Evolutionary conservation across 30 jellyfish, hydroid and myxozoan species (phyloP).

Genomic region (Aurelia sp.): DNA sequence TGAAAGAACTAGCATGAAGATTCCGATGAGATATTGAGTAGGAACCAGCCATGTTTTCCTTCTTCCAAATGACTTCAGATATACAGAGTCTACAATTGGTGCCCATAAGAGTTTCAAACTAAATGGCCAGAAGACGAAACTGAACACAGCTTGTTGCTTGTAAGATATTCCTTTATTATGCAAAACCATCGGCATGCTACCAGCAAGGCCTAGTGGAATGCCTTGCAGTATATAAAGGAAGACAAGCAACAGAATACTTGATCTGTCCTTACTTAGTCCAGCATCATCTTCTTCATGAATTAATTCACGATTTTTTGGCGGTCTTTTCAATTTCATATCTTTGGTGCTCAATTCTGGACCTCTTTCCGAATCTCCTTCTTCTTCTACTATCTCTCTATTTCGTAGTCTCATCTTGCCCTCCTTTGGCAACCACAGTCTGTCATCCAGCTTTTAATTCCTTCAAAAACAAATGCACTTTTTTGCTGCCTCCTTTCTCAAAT

Average conservation of each 20-base stretch:
- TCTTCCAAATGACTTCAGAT: conserved; percentile 80
- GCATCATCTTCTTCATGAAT: background rate
- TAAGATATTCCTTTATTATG: conserved; percentile 85
- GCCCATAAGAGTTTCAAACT: conserved; percentile 99
- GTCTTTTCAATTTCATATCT: background rate
- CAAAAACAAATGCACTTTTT: no score
- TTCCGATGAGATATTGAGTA: conserved; percentile 87
- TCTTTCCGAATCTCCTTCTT: conserved; percentile 1
- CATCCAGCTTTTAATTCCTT: no score
- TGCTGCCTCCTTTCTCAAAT: no score
- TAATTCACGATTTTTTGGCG: background rate
- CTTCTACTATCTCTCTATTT: conserved; percentile 8
- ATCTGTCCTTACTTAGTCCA: conserved; percentile 44
- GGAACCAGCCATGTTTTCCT: conserved; percentile 99
- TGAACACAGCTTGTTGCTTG: conserved; percentile 94
- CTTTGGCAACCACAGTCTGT: no score
- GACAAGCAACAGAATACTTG: conserved; percentile 67
- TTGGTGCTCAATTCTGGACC: no score
- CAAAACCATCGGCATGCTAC: conserved; percentile 95
- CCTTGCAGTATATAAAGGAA: conserved; percentile 95
- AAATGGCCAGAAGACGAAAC: conserved; percentile 98
- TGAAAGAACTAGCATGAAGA: conserved; percentile 86
- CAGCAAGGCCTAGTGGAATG: conserved; percentile 97
- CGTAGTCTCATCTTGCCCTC: conserved; percentile 44
- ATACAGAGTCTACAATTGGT: conserved; percentile 96